Conservation (phyloP, 1,140 invertebrate genomes). For the Hetaerina americana region DNA sequence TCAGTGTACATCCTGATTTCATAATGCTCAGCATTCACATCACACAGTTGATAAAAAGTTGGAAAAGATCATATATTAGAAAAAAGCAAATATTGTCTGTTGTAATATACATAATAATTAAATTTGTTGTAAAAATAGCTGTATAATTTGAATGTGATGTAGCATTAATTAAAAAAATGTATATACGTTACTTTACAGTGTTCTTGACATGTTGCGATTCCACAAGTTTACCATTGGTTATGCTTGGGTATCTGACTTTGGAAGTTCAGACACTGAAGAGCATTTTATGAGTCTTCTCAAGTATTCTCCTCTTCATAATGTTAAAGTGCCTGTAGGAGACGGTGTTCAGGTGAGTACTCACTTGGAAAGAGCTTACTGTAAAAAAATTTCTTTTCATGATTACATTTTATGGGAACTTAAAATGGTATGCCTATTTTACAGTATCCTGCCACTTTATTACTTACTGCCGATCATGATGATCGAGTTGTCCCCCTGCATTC, state of each 20-base stretch:
- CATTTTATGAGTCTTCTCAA: constrained; percentile 82
- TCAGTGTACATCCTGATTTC: too few species aligned
- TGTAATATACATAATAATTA: too few species aligned
- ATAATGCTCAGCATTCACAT: too few species aligned
- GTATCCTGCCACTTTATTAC: constrained; percentile 81
- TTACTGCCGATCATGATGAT: constrained; percentile 97
- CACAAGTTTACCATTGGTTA: constrained; percentile 98
- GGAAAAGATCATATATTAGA: too few species aligned
- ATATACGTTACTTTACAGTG: constrained; percentile 50
- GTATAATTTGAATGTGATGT: too few species aligned
- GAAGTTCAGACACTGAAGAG: constrained; percentile 73
- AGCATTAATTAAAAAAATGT: constrained; percentile 14
- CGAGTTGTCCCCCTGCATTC: constrained; percentile 92
- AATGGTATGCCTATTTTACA: constrained; percentile 31
- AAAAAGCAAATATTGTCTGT: too few species aligned
- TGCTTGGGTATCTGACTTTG: constrained; percentile 94
- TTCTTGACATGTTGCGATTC: constrained; percentile 94
- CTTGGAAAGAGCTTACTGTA: neutral
- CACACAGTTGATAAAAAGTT: too few species aligned
- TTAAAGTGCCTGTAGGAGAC: constrained; percentile 45
- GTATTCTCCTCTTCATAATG: constrained; percentile 93
- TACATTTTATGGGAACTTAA: neutral
- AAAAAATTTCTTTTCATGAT: neutral
- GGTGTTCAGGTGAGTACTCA: constrained; percentile 24
- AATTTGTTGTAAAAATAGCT: too few species aligned